These are phyloP conservation scores for Crypturellus undulatus DNA, from an alignment of 2,113 vertebrate genomes.

Conservation along the genomic window DNA sequence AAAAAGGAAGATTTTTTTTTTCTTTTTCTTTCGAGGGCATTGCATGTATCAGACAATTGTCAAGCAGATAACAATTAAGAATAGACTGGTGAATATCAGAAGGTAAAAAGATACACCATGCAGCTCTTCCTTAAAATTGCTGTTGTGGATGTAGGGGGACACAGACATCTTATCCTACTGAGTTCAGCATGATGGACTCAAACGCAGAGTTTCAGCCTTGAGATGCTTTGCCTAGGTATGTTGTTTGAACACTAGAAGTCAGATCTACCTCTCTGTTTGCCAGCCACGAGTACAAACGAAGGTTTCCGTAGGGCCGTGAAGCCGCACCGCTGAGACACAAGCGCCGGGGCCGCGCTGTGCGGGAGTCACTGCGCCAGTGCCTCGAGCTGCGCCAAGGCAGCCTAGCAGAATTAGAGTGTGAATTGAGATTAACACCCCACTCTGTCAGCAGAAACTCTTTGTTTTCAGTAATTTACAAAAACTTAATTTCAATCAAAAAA, in stretches of 20 bases:
- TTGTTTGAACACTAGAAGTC: background rate
- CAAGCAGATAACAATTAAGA: background rate
- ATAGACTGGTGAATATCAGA: background rate
- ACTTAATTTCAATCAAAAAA: background rate
- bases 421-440: background rate
- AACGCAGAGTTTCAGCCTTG: background rate
- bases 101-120: background rate
- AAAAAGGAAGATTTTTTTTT: background rate
- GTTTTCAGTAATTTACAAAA: background rate
- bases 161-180: background rate
- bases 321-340: background rate
- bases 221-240: background rate
- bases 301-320: background rate
- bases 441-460: background rate
- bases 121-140: background rate
- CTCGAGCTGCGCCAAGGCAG: accelerated
- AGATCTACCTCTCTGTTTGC: background rate
- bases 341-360: background rate
- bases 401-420: background rate
- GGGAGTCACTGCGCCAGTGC: background rate
- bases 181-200: background rate
- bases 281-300: background rate
- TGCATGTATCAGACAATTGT: background rate
- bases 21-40: background rate
- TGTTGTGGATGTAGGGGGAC: background rate